Conservation (phyloP, 2,797 vertebrate species). For the Prionace glauca region DNA sequence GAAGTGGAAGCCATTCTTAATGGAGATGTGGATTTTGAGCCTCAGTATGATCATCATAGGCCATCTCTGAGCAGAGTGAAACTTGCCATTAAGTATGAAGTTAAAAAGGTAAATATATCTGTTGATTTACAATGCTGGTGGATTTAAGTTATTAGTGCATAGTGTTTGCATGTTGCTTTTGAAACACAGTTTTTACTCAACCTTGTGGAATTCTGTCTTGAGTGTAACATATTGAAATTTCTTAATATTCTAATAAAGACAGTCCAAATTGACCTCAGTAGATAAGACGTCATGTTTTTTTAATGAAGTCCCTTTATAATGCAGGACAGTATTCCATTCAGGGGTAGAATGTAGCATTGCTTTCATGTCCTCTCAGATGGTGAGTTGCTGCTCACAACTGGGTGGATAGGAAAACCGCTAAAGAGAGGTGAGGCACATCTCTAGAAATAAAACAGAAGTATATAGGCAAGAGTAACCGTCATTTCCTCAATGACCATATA, state of each 20-base stretch:
- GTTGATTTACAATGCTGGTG: neutral
- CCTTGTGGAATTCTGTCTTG: neutral
- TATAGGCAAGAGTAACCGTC: neutral
- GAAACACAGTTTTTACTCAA: neutral
- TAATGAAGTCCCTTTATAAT: neutral
- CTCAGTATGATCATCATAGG: conserved; percentile 73
- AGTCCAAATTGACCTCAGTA: neutral
- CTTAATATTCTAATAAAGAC: neutral
- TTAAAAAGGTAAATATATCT: conserved; percentile 77
- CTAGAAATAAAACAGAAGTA: neutral
- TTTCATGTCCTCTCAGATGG: neutral
- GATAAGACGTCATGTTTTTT: neutral
- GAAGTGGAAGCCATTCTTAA: conserved; percentile 93
- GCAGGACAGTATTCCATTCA: neutral
- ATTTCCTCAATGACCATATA: neutral
- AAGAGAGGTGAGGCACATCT: neutral
- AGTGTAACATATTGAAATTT: conserved; percentile 8
- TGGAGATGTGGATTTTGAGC: conserved; percentile 78
- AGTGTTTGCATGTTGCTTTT: neutral
- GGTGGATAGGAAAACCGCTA: neutral
- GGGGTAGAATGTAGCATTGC: neutral
- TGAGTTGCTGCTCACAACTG: neutral
- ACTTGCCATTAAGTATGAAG: conserved; percentile 91
- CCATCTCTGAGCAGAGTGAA: conserved; percentile 87
- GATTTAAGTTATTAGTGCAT: neutral